phyloP scores from a whole-genome alignment of 2,797 vertebrate species.

The Antrozous pallidus region DNA sequence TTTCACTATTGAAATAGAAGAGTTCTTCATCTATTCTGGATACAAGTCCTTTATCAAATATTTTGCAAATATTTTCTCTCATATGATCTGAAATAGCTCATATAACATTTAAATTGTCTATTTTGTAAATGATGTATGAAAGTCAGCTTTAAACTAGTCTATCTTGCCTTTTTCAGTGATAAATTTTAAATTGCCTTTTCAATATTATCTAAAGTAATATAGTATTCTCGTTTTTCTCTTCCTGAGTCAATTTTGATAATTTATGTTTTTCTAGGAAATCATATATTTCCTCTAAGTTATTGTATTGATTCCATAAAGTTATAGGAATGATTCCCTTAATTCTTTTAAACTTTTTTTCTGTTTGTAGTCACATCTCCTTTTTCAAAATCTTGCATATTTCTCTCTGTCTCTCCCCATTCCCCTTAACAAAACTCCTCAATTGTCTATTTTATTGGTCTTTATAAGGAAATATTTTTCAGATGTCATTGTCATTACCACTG shows the following conservation, averaged over 20 bases:
- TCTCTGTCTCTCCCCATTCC: rapidly evolving
- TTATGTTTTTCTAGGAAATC: conserved; percentile 18
- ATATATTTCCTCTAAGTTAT: not conserved
- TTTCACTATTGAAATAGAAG: not conserved
- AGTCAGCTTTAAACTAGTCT: not conserved
- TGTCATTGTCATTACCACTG: not conserved
- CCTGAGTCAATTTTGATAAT: not conserved
- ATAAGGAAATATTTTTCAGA: not conserved
- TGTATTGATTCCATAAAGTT: not conserved
- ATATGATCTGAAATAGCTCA: not conserved
- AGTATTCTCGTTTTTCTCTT: conserved; percentile 6
- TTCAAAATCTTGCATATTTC: not conserved
- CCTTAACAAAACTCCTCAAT: not conserved
- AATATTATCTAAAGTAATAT: not conserved
- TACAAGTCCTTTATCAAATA: not conserved
- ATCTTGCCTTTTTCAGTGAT: not conserved
- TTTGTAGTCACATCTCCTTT: not conserved
- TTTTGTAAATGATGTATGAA: not conserved
- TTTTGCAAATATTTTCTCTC: not conserved
- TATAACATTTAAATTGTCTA: not conserved
- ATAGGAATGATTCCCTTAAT: not conserved
- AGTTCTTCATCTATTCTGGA: not conserved
- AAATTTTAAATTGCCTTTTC: not conserved
- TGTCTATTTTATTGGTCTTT: not conserved
- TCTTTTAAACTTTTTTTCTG: not conserved